Base-by-base conservation (phyloP, 2,888 invertebrate genomes). In the Hemistola chrysoprasaria region DNA sequence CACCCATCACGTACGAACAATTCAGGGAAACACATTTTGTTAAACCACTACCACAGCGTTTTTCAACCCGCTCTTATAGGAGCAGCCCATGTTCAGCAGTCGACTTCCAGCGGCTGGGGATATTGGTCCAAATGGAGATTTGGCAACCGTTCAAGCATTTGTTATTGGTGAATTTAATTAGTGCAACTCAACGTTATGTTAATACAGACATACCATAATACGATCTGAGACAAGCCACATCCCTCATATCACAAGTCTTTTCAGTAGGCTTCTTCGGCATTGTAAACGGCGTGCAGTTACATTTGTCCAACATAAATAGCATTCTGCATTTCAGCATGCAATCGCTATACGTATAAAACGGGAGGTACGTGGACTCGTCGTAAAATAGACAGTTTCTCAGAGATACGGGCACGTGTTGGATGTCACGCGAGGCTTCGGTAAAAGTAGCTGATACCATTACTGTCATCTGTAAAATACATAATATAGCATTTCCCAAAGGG, bases 271-370 rank as follows among this genome's bases (percentile, higher is more conserved):
- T 66, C 47, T 78, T 78, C 4, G 85, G 90, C 76, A 91, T 90
- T 53, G 88, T 91, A 45, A 91, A 92, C 0, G 92, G 91, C 1
- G 91, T 82, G 50, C 92, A 92, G 22, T 88, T 82, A 50, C 92
- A 92, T 2, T 82, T 78, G 0, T 78, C 71, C 0, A 84, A 51
- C 6, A 91, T 75, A 52, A 91, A 91, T 23, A 71, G 62, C 70
- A 90, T 82, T 30, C 91, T 82, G 50, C 92, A 92, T 53, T 90
- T 88, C 38, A 91, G 71, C 57, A 91, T 77, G 59, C 92, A 92
- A 55, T 92, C 91, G 54, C 91, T 91, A 60, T 89, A 85, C 0
- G 91, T 91, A 61, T 92, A 92, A 53, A 84, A 86, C 1, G 65
- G 68, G 4, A 86, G 62, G 29, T 80, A 79, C 0, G 72, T 47